Base-by-base conservation (phyloP, 2,113 vertebrate species). In the Mesoclemmys tuberculata region DNA sequence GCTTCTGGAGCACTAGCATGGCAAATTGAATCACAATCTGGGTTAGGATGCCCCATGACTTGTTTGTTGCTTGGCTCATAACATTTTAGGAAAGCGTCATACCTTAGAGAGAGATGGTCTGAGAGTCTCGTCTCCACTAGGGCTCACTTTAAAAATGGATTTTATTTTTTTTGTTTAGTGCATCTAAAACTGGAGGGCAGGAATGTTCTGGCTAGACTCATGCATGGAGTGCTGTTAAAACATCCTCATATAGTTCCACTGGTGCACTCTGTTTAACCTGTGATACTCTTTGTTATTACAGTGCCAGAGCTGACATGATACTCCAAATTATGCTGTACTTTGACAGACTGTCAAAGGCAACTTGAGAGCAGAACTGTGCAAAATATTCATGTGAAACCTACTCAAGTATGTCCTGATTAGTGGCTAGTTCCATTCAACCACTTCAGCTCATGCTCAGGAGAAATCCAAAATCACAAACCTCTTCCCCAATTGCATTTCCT, bases 1-100 rank as follows among this genome's bases (percentile, higher is more conserved):
- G 35, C 61, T 85, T 13, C 29, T 89, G 90, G 92, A 84, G 82
- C 93, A 74, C 48, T 68, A 79, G 64, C 94, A 93, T 38, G 35
- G 77, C 80, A 97, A 97, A 95, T 87, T 90, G 86, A 94, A 96
- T 95, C 94, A 92, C 14, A 77, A 61, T 79, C 84, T 83, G 51
- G 93, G 80, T 92, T 87, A 94, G 82, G 85, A 90, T 87, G 77
- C 48, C 89, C 26, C 48, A 16, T 92, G 82, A 92, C 92, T 84
- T 96, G 92, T 93, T 85, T 92, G 80, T 84, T 86, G 81, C 55
- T 94, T 52, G 85, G 27, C 75, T 89, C 52, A 80, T 77, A 64
- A 93, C 48, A 97, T 89, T 8, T 24, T 56, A 93, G 85, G 89
- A 92, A 93, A 95, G 95, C 79, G 84, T 90, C 84, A 89, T 89